phyloP scores from a whole-genome alignment of 2,797 vertebrate species.

The Columba guinea region DNA sequence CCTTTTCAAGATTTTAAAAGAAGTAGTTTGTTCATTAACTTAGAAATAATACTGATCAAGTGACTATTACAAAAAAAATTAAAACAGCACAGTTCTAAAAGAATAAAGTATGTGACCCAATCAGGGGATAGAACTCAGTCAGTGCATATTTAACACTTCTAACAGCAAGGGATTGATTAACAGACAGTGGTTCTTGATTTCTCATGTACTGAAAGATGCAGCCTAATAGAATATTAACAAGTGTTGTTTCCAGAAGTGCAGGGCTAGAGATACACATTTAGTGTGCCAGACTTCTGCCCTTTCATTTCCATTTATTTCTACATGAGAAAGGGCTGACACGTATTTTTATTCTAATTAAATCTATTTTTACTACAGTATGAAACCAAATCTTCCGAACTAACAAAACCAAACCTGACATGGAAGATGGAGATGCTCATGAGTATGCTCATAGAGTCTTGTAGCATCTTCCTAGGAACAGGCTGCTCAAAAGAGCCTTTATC shows the following conservation, averaged over 20 bases:
- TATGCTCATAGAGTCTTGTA: not conserved
- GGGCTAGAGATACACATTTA: not conserved
- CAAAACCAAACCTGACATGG: not conserved
- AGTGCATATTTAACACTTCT: not conserved
- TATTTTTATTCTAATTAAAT: not conserved
- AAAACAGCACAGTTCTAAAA: not conserved
- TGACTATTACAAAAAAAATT: not conserved
- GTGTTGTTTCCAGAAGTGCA: conserved; percentile 26
- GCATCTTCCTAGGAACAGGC: not conserved
- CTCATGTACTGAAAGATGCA: not conserved
- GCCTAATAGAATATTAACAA: conserved; percentile 18
- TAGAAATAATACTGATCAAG: not conserved
- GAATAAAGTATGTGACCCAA: not conserved
- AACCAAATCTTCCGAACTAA: not conserved
- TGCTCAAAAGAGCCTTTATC: conserved; percentile 12
- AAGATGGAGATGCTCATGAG: not conserved
- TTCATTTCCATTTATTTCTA: conserved; percentile 1
- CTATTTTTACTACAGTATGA: not conserved
- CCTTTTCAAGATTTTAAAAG: not conserved
- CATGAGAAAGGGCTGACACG: not conserved
- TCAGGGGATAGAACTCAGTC: not conserved
- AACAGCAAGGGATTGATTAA: not conserved
- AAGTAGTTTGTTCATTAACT: not conserved
- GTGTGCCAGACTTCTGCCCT: conserved; percentile 10
- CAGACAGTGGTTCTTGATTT: conserved; percentile 2